Evolutionary conservation across 2,797 vertebrate genomes (phyloP).

Genomic region (Hypotaenidia okinawae): DNA sequence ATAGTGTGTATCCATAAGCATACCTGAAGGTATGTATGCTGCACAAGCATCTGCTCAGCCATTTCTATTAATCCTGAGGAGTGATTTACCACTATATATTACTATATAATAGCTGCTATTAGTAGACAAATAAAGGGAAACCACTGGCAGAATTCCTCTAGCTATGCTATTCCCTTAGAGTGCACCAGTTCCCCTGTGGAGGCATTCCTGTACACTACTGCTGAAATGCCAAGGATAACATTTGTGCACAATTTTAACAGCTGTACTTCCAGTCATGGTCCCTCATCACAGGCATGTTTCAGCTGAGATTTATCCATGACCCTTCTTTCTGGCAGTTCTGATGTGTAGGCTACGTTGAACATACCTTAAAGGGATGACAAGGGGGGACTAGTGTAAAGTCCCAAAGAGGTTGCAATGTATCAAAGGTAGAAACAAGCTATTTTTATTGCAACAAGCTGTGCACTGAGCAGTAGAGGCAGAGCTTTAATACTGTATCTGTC

Average conservation of each 20-base stretch:
- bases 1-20: background rate
- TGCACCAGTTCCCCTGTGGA: background rate
- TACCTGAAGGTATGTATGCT: background rate
- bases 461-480: background rate
- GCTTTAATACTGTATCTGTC: background rate
- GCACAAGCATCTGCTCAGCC: background rate
- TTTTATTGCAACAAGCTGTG: background rate
- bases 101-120: background rate
- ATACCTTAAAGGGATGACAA: background rate
- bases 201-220: background rate
- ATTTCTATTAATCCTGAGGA: background rate
- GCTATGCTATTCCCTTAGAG: background rate
- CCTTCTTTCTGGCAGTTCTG: background rate
- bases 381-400: background rate
- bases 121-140: background rate
- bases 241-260: background rate
- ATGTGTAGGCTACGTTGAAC: background rate
- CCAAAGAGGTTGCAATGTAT: background rate
- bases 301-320: background rate
- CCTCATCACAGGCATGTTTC: background rate
- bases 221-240: background rate
- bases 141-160: background rate
- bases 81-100: background rate
- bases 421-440: background rate
- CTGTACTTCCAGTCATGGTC: background rate